Percentiles rank a stretch among this genome's conserved stretches.
Evolutionary conservation across 1,140 invertebrate genomes (phyloP).

Genomic region (Ips typographus): DNA sequence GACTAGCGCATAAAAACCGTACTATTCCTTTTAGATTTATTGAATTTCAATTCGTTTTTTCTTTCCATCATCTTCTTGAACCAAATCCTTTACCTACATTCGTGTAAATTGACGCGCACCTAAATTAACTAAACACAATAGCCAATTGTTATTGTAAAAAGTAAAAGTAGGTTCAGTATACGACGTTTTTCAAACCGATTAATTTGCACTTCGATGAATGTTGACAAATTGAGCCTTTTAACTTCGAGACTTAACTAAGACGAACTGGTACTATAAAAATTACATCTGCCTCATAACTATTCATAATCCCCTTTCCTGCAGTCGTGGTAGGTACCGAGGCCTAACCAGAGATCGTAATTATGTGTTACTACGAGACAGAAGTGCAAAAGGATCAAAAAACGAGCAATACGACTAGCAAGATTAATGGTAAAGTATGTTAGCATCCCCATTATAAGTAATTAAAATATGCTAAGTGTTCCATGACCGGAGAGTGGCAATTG

Average conservation of each 20-base stretch:
- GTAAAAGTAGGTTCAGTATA: conserved; percentile 16
- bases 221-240: background rate
- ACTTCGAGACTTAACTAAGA: background rate
- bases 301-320: conserved; percentile 2
- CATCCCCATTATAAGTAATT: conserved; percentile 24
- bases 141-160: conserved; percentile 1
- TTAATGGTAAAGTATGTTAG: conserved; percentile 29
- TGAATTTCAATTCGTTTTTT: conserved; percentile 18
- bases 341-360: conserved; percentile 11
- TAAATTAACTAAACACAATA: background rate
- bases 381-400: background rate
- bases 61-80: background rate
- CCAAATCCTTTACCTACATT: conserved; percentile 10
- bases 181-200: background rate
- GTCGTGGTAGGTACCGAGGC: background rate
- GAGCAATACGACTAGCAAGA: conserved; percentile 2
- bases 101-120: background rate
- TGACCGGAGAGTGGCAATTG: conserved; percentile 24
- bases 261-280: background rate
- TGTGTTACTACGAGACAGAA: background rate
- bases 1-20: conserved; percentile 6
- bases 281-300: background rate
- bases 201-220: background rate
- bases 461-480: conserved; percentile 27
- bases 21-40: conserved; percentile 13